Base-by-base conservation (phyloP, 2,113 vertebrate species). In the Percina caprodes region DNA sequence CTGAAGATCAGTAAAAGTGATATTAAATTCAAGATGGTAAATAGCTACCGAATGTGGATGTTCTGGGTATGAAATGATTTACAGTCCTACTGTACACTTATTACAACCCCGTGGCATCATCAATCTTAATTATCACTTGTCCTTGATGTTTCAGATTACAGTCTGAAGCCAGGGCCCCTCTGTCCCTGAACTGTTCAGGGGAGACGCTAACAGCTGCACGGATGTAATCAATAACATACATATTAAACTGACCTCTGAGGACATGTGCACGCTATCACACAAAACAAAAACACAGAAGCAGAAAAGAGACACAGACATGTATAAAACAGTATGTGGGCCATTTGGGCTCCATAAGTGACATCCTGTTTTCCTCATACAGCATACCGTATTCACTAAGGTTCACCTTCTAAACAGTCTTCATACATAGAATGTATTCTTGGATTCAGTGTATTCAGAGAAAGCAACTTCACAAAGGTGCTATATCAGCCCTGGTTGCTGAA, bases 81-180 rank as follows among this genome's bases (percentile, higher is more conserved):
- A 86, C 70, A 66, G 48, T 58, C 26, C 45, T 45, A 33, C 74
- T 63, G 45, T 45, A 35, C 39, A 24, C 63, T 75, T 30, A 75
- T 62, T 79, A 58, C 19, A 8, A 70, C 79, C 60, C 33, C 6
- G 67, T 42, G 71, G 79, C 1, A 1, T 9, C 66, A 83, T 88
- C 88, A 80, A 91, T 91, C 84, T 83, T n/a, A 51, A 70, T 65
- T 60, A 79, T 79, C 52, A 33, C 63, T 72, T 0, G 21, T 66
- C 84, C 85, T 79, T 79, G 72, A 89, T 89, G 80, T 91, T 77
- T 77, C 21, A 35, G 49, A 83, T 88, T 66, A 54, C 21, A 80
- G 21, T 39, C 18, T 13, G 65, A 24, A 79, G 84, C 89, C 83
- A 58, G 55, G 68, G 74, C 62, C 73, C 5, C 21, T 5, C 58